A percentile compares a stretch with the other conserved stretches of the same genome.
Conservation (phyloP, 2,888 invertebrate genomes). For the Drosophila lacicola region DNA sequence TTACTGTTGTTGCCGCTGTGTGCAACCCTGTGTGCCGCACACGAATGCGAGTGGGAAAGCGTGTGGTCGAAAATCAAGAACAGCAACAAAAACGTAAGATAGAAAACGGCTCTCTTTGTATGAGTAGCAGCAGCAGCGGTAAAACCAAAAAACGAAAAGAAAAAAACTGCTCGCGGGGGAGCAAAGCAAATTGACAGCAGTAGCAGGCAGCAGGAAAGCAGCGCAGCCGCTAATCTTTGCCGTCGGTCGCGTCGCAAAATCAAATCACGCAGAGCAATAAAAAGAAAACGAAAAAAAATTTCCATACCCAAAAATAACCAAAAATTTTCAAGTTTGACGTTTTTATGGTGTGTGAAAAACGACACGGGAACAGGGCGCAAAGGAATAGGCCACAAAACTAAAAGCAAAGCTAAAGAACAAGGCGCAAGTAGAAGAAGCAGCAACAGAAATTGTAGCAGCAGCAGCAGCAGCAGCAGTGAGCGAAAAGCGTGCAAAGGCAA, state of each 20-base stretch:
- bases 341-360: conserved; percentile 66
- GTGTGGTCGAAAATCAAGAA: conserved; percentile 66
- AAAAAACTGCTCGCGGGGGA: conserved; percentile 57
- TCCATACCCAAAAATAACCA: conserved; percentile 72
- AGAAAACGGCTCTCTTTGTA: conserved; percentile 62
- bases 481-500: conserved; percentile 62
- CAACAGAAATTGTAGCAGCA: conserved; percentile 23
- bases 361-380: conserved; percentile 46
- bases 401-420: conserved; percentile 69
- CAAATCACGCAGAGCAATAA: conserved; percentile 40
- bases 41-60: conserved; percentile 63
- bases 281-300: conserved; percentile 55
- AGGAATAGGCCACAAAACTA: conserved; percentile 62
- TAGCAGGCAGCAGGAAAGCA: conserved; percentile 51
- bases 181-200: conserved; percentile 58
- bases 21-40: conserved; percentile 59
- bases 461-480: conserved; percentile 31
- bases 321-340: conserved; percentile 68
- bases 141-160: conserved; percentile 48
- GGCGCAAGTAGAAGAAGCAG: conserved; percentile 48
- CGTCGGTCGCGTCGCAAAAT: conserved; percentile 58
- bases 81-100: conserved; percentile 67
- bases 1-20: conserved; percentile 25
- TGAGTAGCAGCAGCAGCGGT: conserved; percentile 53
- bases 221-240: conserved; percentile 73